These are phyloP conservation scores for Terrapene triunguis DNA, from an alignment of 2,113 vertebrate genomes.

Conservation along the genomic window DNA sequence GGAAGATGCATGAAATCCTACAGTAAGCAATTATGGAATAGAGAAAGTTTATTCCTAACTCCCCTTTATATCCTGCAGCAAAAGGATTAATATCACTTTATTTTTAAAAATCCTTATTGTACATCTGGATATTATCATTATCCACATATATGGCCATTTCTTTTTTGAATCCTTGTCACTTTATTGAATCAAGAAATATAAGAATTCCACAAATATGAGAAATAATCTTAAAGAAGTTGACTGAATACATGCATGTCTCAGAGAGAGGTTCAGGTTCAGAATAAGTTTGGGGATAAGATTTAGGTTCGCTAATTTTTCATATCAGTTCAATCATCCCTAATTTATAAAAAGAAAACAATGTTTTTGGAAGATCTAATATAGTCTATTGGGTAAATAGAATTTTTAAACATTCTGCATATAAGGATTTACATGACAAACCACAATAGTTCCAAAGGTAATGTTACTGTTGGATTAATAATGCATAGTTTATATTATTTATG, in stretches of 20 bases:
- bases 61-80: not conserved
- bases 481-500: not conserved
- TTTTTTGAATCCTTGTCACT: not conserved
- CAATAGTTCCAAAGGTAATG: slow-evolving; percentile 18
- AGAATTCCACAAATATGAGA: not conserved
- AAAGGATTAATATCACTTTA: not conserved
- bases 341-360: not conserved
- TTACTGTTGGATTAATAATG: slow-evolving; percentile 37
- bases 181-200: not conserved
- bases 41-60: not conserved
- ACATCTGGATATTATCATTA: not conserved
- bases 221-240: not conserved
- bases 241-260: fast-evolving
- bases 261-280: not conserved
- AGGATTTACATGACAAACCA: slow-evolving; percentile 42
- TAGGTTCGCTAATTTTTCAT: not conserved
- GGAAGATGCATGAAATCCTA: not conserved
- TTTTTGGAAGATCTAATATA: not conserved
- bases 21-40: not conserved
- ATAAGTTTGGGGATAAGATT: not conserved
- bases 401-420: slow-evolving; percentile 28
- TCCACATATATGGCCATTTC: not conserved
- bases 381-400: not conserved
- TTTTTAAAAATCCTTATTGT: not conserved
- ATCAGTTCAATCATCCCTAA: not conserved